Conservation (phyloP, 2,113 vertebrate species). For the Corvus moneduloides region DNA sequence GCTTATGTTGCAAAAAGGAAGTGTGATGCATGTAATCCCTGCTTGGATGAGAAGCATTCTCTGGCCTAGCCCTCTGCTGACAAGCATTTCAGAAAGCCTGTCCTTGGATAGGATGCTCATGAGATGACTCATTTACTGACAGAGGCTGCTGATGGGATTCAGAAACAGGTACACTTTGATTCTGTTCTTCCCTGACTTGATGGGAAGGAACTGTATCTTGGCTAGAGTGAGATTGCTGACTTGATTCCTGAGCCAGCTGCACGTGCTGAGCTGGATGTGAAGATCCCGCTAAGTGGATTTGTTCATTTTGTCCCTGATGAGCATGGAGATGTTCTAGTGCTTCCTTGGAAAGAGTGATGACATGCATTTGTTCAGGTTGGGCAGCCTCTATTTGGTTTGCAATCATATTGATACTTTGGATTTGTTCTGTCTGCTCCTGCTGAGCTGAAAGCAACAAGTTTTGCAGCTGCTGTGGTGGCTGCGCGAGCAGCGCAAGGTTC, state of each 20-base stretch:
- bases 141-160: slow-evolving; percentile 70
- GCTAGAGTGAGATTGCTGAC: slow-evolving; percentile 66
- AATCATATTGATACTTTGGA: slow-evolving; percentile 81
- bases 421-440: slow-evolving; percentile 75
- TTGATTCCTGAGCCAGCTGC: slow-evolving; percentile 65
- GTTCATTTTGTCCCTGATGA: slow-evolving; percentile 74
- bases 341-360: slow-evolving; percentile 92
- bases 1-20: background rate
- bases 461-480: slow-evolving; percentile 79
- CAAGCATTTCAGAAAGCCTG: slow-evolving; percentile 74
- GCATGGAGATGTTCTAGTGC: slow-evolving; percentile 86
- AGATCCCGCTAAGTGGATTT: slow-evolving; percentile 57
- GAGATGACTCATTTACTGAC: slow-evolving; percentile 74
- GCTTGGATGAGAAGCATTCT: background rate
- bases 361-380: slow-evolving; percentile 86
- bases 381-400: slow-evolving; percentile 74
- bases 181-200: slow-evolving; percentile 61
- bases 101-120: slow-evolving; percentile 71
- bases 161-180: slow-evolving; percentile 60
- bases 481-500: slow-evolving; percentile 82
- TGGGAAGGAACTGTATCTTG: slow-evolving; percentile 63
- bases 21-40: background rate
- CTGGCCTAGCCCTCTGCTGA: slow-evolving; percentile 51
- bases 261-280: slow-evolving; percentile 67
- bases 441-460: slow-evolving; percentile 81